Percentiles rank a stretch among this genome's conserved stretches.
Conservation (phyloP, 1,140 invertebrate genomes). For the Hylaeus anthracinus region DNA sequence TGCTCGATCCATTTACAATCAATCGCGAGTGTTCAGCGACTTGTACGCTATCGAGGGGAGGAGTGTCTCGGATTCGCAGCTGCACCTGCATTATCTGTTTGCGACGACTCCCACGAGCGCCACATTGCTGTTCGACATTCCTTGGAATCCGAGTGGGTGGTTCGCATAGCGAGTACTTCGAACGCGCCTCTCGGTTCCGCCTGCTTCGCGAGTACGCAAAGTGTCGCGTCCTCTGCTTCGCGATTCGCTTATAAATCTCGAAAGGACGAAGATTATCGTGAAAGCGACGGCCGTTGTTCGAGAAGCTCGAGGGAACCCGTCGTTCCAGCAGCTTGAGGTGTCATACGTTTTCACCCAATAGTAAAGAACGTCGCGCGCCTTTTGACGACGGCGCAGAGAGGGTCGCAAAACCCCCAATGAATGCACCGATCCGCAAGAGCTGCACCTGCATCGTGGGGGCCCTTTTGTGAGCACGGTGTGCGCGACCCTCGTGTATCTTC, state of each 20-base stretch:
- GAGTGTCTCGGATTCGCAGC: neutral
- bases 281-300: neutral
- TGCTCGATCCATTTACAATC: neutral
- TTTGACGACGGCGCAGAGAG: conserved; percentile 20
- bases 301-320: neutral
- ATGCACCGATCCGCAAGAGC: conserved; percentile 27
- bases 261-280: neutral
- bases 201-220: neutral
- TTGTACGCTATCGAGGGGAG: neutral
- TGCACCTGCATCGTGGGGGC: conserved; percentile 50
- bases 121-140: conserved; percentile 5
- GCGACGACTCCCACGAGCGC: conserved; percentile 14
- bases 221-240: too few species aligned
- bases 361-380: conserved; percentile 17
- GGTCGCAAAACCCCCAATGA: conserved; percentile 33
- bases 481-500: conserved; percentile 36
- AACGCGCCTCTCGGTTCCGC: neutral
- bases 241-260: neutral
- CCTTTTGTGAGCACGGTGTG: conserved; percentile 38
- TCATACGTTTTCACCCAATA: conserved; percentile 28
- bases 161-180: neutral
- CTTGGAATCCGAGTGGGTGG: conserved; percentile 17
- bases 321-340: conserved; percentile 15
- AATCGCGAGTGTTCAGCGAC: neutral
- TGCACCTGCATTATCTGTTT: conserved; percentile 32